Evolutionary conservation across 1,140 invertebrate species (phyloP).

Genomic region (Cydia pomonella): DNA sequence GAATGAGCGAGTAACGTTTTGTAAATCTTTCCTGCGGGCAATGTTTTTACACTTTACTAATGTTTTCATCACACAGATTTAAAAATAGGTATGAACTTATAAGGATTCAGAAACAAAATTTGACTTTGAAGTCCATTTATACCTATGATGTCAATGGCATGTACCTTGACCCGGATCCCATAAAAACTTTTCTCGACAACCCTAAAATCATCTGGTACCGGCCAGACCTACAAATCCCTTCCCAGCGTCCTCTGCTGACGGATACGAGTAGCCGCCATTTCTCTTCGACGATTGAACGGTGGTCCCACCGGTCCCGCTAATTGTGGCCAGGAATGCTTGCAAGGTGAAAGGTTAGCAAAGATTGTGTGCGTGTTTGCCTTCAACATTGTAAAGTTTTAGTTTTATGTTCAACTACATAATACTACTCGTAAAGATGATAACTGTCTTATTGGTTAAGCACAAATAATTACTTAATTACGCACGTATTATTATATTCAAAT

Average conservation of each 20-base stretch:
- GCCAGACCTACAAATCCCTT: neutral
- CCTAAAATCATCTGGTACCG: neutral
- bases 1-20: neutral
- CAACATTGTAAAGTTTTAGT: neutral
- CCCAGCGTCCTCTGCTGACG: neutral
- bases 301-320: neutral
- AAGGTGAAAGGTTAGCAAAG: neutral
- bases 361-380: neutral
- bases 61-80: no score
- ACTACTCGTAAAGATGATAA: neutral
- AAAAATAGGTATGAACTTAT: no score
- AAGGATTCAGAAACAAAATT: no score
- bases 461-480: no score
- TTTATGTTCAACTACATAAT: neutral
- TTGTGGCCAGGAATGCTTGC: slow-evolving; percentile 1
- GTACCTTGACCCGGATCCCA: neutral
- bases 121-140: no score
- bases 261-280: slow-evolving; percentile 16
- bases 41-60: no score
- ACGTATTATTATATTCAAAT: no score
- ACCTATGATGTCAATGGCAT: no score
- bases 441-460: no score
- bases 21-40: no score
- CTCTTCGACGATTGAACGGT: slow-evolving; percentile 23
- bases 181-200: neutral